Base-by-base conservation (phyloP, 2,888 invertebrate genomes). In the Dromius quadrimaculatus region DNA sequence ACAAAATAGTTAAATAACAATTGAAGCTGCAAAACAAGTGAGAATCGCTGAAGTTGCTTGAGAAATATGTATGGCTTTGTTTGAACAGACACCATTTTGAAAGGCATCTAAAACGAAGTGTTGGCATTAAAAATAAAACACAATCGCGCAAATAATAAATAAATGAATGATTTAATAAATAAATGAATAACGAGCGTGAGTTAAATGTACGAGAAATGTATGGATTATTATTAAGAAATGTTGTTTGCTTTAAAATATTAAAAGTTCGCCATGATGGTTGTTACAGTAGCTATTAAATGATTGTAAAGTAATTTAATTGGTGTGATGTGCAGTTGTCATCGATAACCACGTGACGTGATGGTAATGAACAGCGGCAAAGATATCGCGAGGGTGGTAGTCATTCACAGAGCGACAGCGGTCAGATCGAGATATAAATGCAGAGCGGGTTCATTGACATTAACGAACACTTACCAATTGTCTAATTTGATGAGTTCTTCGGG, bases 401-500 rank as follows among this genome's bases (percentile, higher is more conserved):
- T 74, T 76, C 76, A 73, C 73, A 74, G 76, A 72, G 74, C 73
- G 76, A 74, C 76, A 76, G 74, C 73, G 73, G 74, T 73, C 75
- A 75, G 75, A 76, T 74, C 74, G 28, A 28, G 28, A 28, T 28
- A 28, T 8, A 47, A 22, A 47, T 74, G 75, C n/a, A 76, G 74
- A 74, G 73, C 72, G 75, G 75, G 79, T 80, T 80, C 80, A 80
- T 79, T 80, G 80, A 81, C 80, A 80, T 78, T 41, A 62, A 68
- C 68, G 41, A 71, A 79, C 81, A 90, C 93, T 93, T 87, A 94
- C 96, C 96, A 96, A 84, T 94, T 92, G 87, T 96, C 96, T 86
- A 96, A 87, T 85, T 95, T 95, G 84, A 96, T 91, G 81, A 95
- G 89, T 85, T 96, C 96, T 83, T 95, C 95, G 70, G 95, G 93